Base-by-base conservation (phyloP, 2,888 invertebrate species). In the Euzophera pinguis region DNA sequence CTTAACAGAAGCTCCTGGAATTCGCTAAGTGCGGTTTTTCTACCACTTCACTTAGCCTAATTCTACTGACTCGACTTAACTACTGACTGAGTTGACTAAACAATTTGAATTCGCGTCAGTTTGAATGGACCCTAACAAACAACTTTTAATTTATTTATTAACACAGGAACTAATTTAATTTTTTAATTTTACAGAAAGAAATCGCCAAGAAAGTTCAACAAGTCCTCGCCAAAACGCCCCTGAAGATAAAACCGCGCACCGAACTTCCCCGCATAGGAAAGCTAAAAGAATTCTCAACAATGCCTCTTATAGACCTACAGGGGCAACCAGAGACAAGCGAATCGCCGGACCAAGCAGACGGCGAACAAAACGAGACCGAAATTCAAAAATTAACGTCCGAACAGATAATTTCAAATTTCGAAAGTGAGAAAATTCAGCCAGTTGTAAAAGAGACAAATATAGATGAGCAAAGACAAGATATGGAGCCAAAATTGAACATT, bases 161-260 rank as follows among this genome's bases (percentile, higher is more conserved):
- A n/a, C n/a, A n/a, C n/a, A n/a, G n/a, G n/a, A n/a, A n/a, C n/a
- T n/a, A n/a, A 12, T 37, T n/a, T n/a, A 37, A 9, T 4, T 37
- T 12, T 37, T 37, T 1, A n/a, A 6, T 63, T 82, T 81, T 59
- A 32, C 89, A 95, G 92, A 93, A 94, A 52, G 94, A 94, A 77
- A 94, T 98, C 47, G 91, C 92, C 27, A 91, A 92, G 50, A 94
- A 95, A 82, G 94, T 97, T 9, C 88, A 93, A 57, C 91, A 92
- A 47, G 94, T 96, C 0, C 81, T 97, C 39, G 91, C 92, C 22
- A 92, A 94, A 60, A 95, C 95, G 0, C 98, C 98, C 0, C 83
- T 97, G 1, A 92, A 93, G 57, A 84, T 90, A 34, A 77, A 77
- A 58, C 87, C 88, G 1, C 72, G 86, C 0, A 67, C 81, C 0